Conservation (phyloP, 2,888 invertebrate species). For the Ptycholaimellus sp. region DNA sequence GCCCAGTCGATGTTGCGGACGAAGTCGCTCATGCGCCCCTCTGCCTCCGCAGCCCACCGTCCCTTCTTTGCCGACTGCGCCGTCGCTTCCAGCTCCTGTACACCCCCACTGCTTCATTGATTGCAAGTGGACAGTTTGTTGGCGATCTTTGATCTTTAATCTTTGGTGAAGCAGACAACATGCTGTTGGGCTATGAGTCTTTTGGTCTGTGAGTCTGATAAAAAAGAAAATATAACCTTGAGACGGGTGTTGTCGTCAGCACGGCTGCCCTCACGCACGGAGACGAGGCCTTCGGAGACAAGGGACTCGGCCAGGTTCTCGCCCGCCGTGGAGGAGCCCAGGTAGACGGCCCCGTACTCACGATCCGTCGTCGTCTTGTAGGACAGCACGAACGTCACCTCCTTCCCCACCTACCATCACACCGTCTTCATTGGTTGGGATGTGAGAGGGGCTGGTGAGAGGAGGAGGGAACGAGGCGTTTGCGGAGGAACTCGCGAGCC, state of each 20-base stretch:
- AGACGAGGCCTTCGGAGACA: constrained; percentile 64
- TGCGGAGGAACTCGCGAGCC: constrained; percentile 72
- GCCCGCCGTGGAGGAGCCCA: constrained; percentile 29
- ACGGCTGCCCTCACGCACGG: constrained; percentile 36
- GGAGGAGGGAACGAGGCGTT: constrained; percentile 65
- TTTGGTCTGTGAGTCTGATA: too few relatives aligned
- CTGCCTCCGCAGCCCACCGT: constrained; percentile 29
- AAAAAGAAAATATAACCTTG: constrained; percentile 3
- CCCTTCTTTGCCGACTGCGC: constrained; percentile 70
- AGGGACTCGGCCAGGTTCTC: constrained; percentile 69
- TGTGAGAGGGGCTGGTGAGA: too few relatives aligned
- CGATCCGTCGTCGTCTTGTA: constrained; percentile 54
- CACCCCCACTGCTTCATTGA: too few relatives aligned
- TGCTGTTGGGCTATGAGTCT: too few relatives aligned
- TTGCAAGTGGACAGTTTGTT: too few relatives aligned
- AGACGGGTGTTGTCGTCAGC: constrained; percentile 10
- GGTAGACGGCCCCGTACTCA: constrained; percentile 45
- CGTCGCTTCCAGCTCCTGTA: constrained; percentile 63
- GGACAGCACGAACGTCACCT: constrained; percentile 56
- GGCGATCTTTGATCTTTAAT: too few relatives aligned
- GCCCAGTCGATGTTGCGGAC: constrained; percentile 65
- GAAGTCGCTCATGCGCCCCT: constrained; percentile 25
- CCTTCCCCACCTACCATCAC: too few relatives aligned
- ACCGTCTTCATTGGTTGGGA: too few relatives aligned
- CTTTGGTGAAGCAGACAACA: too few relatives aligned